A percentile compares a stretch with the other conserved stretches of the same genome.
Evolutionary conservation across 2,113 vertebrate genomes (phyloP).

Genomic region (Proteles cristata): DNA sequence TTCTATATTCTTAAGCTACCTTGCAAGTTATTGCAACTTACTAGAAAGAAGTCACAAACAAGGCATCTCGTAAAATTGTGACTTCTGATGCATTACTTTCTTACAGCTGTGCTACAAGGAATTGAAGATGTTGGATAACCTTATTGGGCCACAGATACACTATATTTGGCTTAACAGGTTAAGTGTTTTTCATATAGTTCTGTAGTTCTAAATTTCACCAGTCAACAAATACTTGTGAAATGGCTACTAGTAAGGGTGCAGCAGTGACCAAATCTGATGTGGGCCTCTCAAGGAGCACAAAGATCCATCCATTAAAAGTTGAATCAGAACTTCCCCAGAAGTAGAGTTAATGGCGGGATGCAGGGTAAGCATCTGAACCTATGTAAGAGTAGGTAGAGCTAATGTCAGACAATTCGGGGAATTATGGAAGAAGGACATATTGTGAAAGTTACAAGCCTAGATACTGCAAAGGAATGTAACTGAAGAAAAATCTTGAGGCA

Average conservation of each 20-base stretch:
- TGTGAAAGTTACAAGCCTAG: neutral
- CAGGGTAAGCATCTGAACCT: neutral
- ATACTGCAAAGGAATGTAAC: neutral
- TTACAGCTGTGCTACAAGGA: neutral
- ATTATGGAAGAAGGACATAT: neutral
- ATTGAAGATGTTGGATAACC: neutral
- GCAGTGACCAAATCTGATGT: neutral
- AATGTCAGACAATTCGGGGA: neutral
- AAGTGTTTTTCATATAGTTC: neutral
- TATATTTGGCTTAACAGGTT: neutral
- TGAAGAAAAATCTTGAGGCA: neutral
- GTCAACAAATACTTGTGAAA: neutral
- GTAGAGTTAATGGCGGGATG: neutral
- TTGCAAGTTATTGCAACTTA: neutral
- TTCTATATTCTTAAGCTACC: neutral
- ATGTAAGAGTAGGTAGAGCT: neutral
- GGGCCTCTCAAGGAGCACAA: neutral
- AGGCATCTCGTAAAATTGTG: neutral
- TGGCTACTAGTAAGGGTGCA: neutral
- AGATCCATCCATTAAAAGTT: neutral
- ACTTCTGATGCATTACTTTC: conserved; percentile 15
- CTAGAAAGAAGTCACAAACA: neutral
- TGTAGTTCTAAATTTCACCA: neutral
- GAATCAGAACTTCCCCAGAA: neutral
- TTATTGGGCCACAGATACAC: neutral